Conservation (phyloP, 1,140 invertebrate genomes). For the Triops longicaudatus region DNA sequence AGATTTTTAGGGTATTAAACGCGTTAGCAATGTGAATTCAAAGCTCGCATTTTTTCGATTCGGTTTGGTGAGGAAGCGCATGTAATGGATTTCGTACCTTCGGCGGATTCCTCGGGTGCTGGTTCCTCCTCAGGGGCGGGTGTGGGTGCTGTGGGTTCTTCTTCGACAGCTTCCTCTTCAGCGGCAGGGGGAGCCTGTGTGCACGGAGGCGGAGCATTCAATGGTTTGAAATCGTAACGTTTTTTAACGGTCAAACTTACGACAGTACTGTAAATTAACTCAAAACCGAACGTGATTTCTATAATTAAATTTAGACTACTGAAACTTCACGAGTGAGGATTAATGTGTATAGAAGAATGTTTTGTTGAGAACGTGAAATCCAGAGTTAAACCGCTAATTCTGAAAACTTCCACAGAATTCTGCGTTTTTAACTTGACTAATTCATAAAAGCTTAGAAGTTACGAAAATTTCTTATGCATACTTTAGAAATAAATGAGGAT, state of each 20-base stretch:
- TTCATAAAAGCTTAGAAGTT: no score
- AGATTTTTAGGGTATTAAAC: no score
- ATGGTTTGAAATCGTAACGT: background rate
- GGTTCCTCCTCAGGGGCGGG: conserved; percentile 18
- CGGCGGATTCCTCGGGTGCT: conserved; percentile 22
- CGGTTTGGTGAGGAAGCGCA: background rate
- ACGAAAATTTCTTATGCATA: no score
- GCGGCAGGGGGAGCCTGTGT: conserved; percentile 37
- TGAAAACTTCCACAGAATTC: no score
- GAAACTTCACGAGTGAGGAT: background rate
- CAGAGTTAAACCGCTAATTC: no score
- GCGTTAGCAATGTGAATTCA: no score
- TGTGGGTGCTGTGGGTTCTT: conserved; percentile 30
- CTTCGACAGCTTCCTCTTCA: conserved; percentile 41
- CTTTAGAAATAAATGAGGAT: no score
- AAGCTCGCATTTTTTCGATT: no score
- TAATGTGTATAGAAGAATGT: no score
- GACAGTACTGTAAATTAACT: background rate
- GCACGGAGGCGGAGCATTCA: conserved; percentile 37
- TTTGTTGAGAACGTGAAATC: no score
- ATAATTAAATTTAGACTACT: background rate
- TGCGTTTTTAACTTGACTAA: no score
- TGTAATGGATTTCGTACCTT: conserved; percentile 26
- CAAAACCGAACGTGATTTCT: background rate
- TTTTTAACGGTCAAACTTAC: background rate